These are phyloP conservation scores for Bombus affinis DNA, from an alignment of 1,140 invertebrate genomes.

Conservation along the genomic window DNA sequence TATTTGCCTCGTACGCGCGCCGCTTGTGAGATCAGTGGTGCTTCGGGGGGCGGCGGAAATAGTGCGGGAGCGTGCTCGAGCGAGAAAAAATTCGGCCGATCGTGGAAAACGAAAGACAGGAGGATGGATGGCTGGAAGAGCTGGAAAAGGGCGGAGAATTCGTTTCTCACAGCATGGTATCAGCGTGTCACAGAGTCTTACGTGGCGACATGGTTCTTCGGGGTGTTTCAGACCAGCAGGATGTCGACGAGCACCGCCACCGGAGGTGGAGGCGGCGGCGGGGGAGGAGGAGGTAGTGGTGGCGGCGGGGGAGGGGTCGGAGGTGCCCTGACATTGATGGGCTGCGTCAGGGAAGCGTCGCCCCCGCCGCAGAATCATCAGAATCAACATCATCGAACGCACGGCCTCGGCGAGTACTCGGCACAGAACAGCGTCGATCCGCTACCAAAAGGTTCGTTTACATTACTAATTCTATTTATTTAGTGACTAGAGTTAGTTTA, in stretches of 20 bases:
- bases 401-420: constrained; percentile 60
- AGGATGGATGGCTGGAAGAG: constrained; percentile 64
- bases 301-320: constrained; percentile 71
- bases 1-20: not conserved
- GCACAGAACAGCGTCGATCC: constrained; percentile 70
- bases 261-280: constrained; percentile 60
- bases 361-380: constrained; percentile 76
- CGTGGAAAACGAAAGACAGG: not conserved
- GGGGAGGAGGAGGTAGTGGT: constrained; percentile 56
- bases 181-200: constrained; percentile 70
- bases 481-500: too few species aligned
- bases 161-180: constrained; percentile 66
- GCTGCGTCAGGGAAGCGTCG: constrained; percentile 82
- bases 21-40: constrained; percentile 5
- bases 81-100: not conserved
- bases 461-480: too few species aligned
- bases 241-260: constrained; percentile 77
- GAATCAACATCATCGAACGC: constrained; percentile 54
- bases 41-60: not conserved
- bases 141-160: constrained; percentile 58
- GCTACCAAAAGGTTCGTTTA: constrained; percentile 76
- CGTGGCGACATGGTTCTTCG: constrained; percentile 71
- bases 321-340: constrained; percentile 81
- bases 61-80: not conserved
- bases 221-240: constrained; percentile 74